Percentiles rank a stretch among this genome's conserved stretches.
phyloP scores from a whole-genome alignment of 2,113 vertebrate genomes.

The Eidolon helvum region DNA sequence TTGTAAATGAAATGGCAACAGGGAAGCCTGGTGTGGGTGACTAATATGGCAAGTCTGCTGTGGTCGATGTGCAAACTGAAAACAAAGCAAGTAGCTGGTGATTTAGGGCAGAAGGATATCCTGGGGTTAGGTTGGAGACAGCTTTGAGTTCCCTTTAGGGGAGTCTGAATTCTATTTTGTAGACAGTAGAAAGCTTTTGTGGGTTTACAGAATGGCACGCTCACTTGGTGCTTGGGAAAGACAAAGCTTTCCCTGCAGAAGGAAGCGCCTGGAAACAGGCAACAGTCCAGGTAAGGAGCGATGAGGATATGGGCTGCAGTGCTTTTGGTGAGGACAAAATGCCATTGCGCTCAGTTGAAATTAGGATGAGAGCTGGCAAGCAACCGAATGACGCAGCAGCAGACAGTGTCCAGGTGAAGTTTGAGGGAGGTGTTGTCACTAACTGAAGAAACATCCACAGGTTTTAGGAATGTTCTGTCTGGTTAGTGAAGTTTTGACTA shows the following conservation, averaged over 20 bases:
- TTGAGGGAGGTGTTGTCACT: not conserved
- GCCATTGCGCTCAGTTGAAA: too few relatives aligned
- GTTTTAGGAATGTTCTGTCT: not conserved
- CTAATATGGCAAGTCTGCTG: accelerated
- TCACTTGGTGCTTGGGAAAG: not conserved
- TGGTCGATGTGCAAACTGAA: not conserved
- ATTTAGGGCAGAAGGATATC: not conserved
- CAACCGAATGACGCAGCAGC: accelerated
- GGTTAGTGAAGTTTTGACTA: not conserved
- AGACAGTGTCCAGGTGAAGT: not conserved
- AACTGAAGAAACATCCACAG: not conserved
- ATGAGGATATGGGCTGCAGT: too few relatives aligned
- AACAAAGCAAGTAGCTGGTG: not conserved
- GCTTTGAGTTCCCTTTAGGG: not conserved
- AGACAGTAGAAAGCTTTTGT: not conserved
- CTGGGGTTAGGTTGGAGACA: not conserved
- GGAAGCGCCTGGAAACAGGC: not conserved
- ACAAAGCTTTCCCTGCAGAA: not conserved
- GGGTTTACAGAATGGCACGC: not conserved
- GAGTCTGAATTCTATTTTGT: not conserved
- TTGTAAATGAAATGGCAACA: not conserved
- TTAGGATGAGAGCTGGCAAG: not conserved
- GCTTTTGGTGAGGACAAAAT: not conserved
- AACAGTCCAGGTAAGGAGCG: not conserved
- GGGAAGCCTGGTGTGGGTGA: not conserved